Evolutionary conservation across 2,113 vertebrate genomes (phyloP).

Genomic region (Boleophthalmus pectinirostris): DNA sequence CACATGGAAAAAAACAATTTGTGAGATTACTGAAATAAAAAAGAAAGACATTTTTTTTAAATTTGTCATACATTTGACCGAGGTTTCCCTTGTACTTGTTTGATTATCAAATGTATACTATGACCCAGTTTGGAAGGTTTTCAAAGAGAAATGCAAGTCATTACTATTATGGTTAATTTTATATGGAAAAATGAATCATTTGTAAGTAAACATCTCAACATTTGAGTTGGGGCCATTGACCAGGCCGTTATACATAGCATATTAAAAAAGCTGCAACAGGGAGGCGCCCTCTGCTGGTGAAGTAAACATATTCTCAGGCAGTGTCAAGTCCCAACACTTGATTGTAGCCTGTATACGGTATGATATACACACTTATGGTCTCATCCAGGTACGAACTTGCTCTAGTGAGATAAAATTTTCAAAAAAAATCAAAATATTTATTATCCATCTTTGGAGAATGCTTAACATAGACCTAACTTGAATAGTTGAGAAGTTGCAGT

Average conservation of each 20-base stretch:
- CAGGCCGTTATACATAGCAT: no score
- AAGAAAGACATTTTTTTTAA: constrained; percentile 27
- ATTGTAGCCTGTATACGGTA: no score
- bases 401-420: neutral
- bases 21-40: constrained; percentile 30
- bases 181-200: neutral
- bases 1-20: constrained; percentile 52
- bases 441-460: neutral
- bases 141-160: neutral
- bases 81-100: neutral
- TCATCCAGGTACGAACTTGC: neutral
- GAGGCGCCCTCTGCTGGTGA: neutral
- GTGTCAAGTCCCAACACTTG: no score
- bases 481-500: neutral
- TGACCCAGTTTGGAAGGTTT: neutral
- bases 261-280: neutral
- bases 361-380: no score
- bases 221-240: no score
- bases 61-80: constrained; percentile 46
- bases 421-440: neutral
- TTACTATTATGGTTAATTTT: neutral
- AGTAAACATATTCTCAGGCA: neutral
- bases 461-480: no score
- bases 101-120: neutral
- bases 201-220: neutral